Percentiles rank a stretch among this genome's conserved stretches.
These are phyloP conservation scores for Megastigmus dorsalis DNA, from an alignment of 2,888 invertebrate genomes.

Conservation along the genomic window DNA sequence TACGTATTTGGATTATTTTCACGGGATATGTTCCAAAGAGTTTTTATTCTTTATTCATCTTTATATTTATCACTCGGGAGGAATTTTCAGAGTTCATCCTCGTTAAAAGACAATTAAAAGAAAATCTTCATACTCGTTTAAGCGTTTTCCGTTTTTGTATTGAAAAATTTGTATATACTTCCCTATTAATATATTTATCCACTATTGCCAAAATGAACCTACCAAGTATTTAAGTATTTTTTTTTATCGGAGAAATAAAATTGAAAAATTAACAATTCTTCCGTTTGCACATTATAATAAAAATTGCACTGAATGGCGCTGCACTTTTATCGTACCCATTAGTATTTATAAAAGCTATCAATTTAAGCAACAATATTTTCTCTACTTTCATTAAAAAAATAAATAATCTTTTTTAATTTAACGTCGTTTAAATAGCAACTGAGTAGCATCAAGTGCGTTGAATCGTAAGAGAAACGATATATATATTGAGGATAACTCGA, in stretches of 20 bases:
- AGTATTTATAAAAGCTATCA: slow-evolving; percentile 13
- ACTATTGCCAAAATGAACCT: too few species aligned
- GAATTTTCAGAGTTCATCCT: neutral
- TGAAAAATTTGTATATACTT: slow-evolving; percentile 4
- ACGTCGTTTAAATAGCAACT: neutral
- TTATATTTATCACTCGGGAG: slow-evolving; percentile 18
- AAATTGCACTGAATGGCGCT: slow-evolving; percentile 3
- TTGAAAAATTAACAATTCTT: neutral
- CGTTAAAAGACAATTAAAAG: slow-evolving; percentile 11
- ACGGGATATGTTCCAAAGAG: slow-evolving; percentile 22
- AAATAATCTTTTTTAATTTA: slow-evolving; percentile 17
- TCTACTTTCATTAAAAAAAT: slow-evolving; percentile 35
- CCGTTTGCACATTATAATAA: neutral
- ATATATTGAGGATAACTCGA: too few species aligned
- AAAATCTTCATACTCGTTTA: slow-evolving; percentile 16
- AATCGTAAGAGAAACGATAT: neutral
- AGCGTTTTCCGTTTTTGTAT: slow-evolving; percentile 7
- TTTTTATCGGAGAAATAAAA: neutral
- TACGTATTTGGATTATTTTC: too few species aligned
- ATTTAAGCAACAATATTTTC: slow-evolving; percentile 17
- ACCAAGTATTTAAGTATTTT: neutral
- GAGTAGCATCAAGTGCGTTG: neutral
- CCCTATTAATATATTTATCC: too few species aligned
- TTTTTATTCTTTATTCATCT: slow-evolving; percentile 7
- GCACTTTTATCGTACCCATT: neutral